Evolutionary conservation across 2,113 vertebrate genomes (phyloP).

Genomic region (Tenebrosternarchus preto): DNA sequence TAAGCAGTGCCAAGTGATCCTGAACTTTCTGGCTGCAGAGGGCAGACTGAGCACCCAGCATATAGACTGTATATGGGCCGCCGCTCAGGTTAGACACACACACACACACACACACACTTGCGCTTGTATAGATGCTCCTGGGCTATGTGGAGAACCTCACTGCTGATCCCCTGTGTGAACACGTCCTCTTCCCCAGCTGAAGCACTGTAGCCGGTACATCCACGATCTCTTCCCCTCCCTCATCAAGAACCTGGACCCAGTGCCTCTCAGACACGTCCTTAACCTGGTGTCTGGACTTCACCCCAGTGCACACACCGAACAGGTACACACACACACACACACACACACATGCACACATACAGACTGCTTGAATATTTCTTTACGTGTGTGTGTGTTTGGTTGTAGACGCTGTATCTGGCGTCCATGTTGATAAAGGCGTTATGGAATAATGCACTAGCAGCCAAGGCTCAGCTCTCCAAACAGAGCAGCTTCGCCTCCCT

Average conservation of each 20-base stretch:
- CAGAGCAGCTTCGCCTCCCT: conserved; percentile 98
- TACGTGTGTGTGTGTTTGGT: too few species aligned
- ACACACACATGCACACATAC: conserved; percentile 63
- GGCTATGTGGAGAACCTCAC: too few species aligned
- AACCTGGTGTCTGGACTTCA: conserved; percentile 96
- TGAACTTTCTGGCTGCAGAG: conserved; percentile 98
- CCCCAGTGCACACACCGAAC: conserved; percentile 96
- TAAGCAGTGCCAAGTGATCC: conserved; percentile 99
- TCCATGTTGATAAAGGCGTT: conserved; percentile 99
- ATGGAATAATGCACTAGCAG: conserved; percentile 97
- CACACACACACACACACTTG: background rate
- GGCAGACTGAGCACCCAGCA: conserved; percentile 96
- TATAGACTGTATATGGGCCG: conserved; percentile 98
- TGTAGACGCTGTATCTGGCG: conserved; percentile 93
- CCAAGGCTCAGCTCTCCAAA: conserved; percentile 97
- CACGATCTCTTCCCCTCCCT: conserved; percentile 97
- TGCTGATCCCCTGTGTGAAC: conserved; percentile 13
- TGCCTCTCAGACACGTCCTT: conserved; percentile 94
- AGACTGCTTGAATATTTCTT: too few species aligned
- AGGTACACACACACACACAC: conserved; percentile 82
- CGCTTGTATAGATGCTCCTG: too few species aligned
- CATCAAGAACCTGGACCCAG: conserved; percentile 98
- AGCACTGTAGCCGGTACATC: conserved; percentile 98
- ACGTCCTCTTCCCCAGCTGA: conserved; percentile 75
- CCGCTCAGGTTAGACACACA: conserved; percentile 86